phyloP scores from a whole-genome alignment of 2,888 invertebrate species.

The Drosophila limbata region DNA sequence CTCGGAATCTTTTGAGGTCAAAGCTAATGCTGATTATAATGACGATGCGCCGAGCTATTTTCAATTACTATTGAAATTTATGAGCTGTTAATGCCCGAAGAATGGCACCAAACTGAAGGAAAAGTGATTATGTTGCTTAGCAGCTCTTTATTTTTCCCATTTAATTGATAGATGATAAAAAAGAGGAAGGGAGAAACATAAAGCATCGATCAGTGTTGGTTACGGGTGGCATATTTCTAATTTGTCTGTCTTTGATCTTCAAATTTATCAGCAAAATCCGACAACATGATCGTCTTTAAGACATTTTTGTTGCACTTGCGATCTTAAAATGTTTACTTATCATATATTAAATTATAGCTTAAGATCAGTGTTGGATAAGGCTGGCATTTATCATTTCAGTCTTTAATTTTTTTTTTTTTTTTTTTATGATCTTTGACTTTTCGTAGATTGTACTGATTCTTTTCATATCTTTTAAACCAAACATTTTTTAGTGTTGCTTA shows the following conservation, averaged over 20 bases:
- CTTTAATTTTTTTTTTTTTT: too few species aligned
- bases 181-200: neutral
- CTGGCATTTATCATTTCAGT: neutral
- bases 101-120: slow-evolving; percentile 1
- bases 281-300: neutral
- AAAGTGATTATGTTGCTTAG: neutral
- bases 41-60: slow-evolving; percentile 9
- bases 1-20: slow-evolving; percentile 63
- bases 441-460: neutral
- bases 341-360: neutral
- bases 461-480: too few species aligned
- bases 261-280: neutral
- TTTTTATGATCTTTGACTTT: neutral
- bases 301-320: neutral
- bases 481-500: too few species aligned
- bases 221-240: neutral
- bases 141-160: neutral
- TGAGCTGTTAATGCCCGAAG: slow-evolving; percentile 44
- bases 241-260: neutral
- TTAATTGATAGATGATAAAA: slow-evolving; percentile 1
- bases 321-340: neutral
- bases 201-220: neutral
- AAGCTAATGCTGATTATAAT: slow-evolving; percentile 60
- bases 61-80: slow-evolving; percentile 36
- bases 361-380: slow-evolving; percentile 1